These are phyloP conservation scores for Microcebus tavaratra DNA, from an alignment of 2,113 vertebrate species.

Conservation along the genomic window DNA sequence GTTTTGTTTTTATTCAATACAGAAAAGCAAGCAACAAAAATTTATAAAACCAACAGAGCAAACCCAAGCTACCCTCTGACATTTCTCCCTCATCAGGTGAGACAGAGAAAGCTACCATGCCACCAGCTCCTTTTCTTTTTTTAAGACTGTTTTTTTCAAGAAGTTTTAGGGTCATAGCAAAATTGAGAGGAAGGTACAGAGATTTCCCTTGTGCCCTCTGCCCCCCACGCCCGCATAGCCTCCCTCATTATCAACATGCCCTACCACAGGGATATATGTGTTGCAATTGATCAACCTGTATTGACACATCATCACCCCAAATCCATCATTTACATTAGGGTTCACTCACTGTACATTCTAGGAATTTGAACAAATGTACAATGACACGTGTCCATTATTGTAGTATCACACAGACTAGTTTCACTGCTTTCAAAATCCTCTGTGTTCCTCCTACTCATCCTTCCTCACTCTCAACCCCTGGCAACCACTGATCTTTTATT, in stretches of 20 bases:
- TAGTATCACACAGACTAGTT: neutral
- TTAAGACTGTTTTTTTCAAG: neutral
- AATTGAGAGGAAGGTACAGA: neutral
- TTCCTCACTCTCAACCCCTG: neutral
- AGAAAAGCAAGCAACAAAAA: neutral
- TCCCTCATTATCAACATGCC: neutral
- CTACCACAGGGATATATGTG: rapidly evolving
- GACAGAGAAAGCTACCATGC: neutral
- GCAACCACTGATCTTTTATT: neutral
- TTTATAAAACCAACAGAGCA: neutral
- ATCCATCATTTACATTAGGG: neutral
- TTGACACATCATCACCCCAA: neutral
- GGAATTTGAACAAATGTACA: neutral
- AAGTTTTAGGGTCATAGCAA: neutral
- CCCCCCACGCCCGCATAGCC: neutral
- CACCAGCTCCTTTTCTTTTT: neutral
- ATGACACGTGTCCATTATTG: neutral
- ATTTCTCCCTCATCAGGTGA: neutral
- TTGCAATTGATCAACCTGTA: neutral
- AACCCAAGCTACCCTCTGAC: neutral
- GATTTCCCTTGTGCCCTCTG: neutral
- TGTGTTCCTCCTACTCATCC: neutral
- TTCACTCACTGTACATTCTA: neutral
- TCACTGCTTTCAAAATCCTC: neutral
- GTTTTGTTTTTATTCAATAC: neutral